Conservation (phyloP, 2,797 vertebrate genomes). For the Dendrocincla tyrannina region DNA sequence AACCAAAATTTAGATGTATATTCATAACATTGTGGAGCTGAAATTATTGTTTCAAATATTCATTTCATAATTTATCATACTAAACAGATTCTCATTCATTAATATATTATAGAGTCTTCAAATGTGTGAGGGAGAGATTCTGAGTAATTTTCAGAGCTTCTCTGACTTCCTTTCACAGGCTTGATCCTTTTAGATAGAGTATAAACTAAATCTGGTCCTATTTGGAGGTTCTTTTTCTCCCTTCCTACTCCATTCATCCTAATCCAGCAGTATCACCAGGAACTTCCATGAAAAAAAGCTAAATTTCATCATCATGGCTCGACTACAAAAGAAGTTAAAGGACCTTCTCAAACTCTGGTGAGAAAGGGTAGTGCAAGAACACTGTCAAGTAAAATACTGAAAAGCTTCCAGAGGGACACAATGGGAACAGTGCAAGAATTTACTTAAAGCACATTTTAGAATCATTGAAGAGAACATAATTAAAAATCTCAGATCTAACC, state of each 20-base stretch:
- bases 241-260: not conserved
- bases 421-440: not conserved
- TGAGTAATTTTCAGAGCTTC: not conserved
- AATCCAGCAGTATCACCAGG: not conserved
- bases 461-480: not conserved
- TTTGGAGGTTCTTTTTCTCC: not conserved
- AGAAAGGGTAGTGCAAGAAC: not conserved
- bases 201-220: not conserved
- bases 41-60: not conserved
- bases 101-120: not conserved
- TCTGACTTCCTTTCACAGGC: not conserved
- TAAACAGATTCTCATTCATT: not conserved
- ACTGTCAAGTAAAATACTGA: not conserved
- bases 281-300: not conserved
- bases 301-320: not conserved
- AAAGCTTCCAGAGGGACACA: not conserved
- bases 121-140: not conserved
- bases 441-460: not conserved
- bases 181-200: not conserved
- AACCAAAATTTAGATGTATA: not conserved
- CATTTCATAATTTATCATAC: not conserved
- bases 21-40: not conserved
- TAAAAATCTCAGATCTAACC: not conserved
- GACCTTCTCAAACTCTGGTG: not conserved
- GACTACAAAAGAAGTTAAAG: not conserved